Evolutionary conservation across 2,797 vertebrate species (phyloP), one percentile per base, ranked within the genome.

Genomic region (Scarus forsteni): DNA sequence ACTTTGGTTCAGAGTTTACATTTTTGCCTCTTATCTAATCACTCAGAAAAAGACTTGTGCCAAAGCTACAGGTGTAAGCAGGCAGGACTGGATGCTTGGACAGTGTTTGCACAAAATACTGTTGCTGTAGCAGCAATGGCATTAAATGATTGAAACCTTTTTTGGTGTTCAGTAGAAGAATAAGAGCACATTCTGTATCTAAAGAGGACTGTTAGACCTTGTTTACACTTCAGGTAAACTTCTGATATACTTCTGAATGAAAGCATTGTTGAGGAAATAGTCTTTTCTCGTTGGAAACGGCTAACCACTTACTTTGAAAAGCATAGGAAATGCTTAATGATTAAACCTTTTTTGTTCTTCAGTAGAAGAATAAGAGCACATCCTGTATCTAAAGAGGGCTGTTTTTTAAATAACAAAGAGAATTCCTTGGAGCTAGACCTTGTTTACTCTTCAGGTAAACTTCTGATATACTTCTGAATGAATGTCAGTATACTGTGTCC

Each of bases 311-410:
- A 27, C 27, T 27, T 27, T 27, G 4, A 27, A 27, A 27, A 27
- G 27, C 27, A 27, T 2, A 27, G 27, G 27, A 27, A n/a, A n/a
- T n/a, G n/a, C n/a, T n/a, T n/a, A 27, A 27, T 27, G 27, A 27
- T 27, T 27, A 27, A 27, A 27, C 27, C 27, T 27, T 27, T 27
- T 27, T 27, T 27, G 19, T 15, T 52, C n/a, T 58, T 38, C 27
- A 59, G n/a, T 11, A 60, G 66, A 68, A 62, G 40, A 53, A 40
- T 53, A 27, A n/a, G 38, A 56, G 11, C 12, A 59, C 10, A 43
- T 49, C 4, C 60, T 16, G 18, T 43, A 56, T 11, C 12, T 51
- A 14, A 44, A 49, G 6, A 27, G 39, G 49, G 8, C n/a, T n/a
- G n/a, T n/a, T n/a, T n/a, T n/a, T n/a, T n/a, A n/a, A n/a, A n/a